Percentiles rank a stretch among this genome's conserved stretches.
phyloP scores from a whole-genome alignment of 1,140 invertebrate genomes.

The Armadillidium nasatum region DNA sequence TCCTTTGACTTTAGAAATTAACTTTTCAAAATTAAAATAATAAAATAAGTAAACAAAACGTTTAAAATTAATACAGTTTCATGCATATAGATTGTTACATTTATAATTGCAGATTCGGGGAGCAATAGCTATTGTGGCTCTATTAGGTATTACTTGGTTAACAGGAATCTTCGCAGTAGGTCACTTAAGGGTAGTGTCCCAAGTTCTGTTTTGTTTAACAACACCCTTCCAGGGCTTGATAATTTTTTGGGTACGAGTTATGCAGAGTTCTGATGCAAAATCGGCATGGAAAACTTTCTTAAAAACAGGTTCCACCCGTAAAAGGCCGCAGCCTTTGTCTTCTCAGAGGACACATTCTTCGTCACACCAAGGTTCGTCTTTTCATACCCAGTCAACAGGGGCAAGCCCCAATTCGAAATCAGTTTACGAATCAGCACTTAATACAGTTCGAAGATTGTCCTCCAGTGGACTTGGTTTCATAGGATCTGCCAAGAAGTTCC shows the following conservation, averaged over 20 bases:
- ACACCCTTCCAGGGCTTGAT: slow-evolving; percentile 56
- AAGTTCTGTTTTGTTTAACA: slow-evolving; percentile 55
- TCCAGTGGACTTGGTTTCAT: neutral
- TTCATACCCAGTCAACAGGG: neutral
- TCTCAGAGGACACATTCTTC: slow-evolving; percentile 29
- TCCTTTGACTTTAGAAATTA: too few relatives aligned
- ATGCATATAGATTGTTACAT: neutral
- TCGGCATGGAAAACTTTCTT: slow-evolving; percentile 52
- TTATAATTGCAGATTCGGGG: slow-evolving; percentile 53
- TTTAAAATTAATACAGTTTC: too few relatives aligned
- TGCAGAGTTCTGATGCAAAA: slow-evolving; percentile 54
- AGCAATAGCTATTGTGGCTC: slow-evolving; percentile 55
- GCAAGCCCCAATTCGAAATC: neutral
- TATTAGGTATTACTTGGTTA: slow-evolving; percentile 57
- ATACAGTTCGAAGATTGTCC: neutral
- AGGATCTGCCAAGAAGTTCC: neutral
- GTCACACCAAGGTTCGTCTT: neutral
- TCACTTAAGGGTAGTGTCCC: slow-evolving; percentile 51
- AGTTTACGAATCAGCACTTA: neutral
- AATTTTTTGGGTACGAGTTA: slow-evolving; percentile 55
- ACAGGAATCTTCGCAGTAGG: slow-evolving; percentile 55
- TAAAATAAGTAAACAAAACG: too few relatives aligned
- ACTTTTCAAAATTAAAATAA: too few relatives aligned
- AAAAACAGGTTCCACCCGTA: slow-evolving; percentile 47
- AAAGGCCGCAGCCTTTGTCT: slow-evolving; percentile 18